Base-by-base conservation (phyloP, 2,888 invertebrate genomes). In the Petrophora chlorosata region DNA sequence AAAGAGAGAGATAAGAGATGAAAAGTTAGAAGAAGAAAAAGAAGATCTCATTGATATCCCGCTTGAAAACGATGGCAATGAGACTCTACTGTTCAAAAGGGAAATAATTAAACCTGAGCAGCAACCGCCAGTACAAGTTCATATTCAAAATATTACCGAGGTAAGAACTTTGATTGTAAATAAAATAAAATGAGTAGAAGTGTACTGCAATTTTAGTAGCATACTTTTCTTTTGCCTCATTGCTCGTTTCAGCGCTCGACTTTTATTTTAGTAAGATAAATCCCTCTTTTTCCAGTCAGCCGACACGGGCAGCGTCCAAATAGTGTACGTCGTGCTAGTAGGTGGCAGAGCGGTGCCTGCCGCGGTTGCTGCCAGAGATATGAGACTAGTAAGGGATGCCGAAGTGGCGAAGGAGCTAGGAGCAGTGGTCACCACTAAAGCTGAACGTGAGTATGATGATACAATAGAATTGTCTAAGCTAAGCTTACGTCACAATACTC, bases 281-380 rank as follows among this genome's bases (percentile, higher is more conserved):
- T n/a, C n/a, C n/a, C n/a, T 13, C 26, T 10, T 23, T 17, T 35
- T 52, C 35, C 63, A 89, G 89, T 83, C 81, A 8, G 61, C 84
- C 63, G 86, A 84, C 35, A 92, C 93, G 10, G 92, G 92, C 62
- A 89, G 90, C 47, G 85, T 93, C 4, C 92, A 94, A 68, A 92
- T 97, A 53, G 92, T 97, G 12, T 97, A 97, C 76, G 94, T 95
- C 22, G 96, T 97, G 5, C 89, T 95, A 55, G 94, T 96, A 0
- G 94, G 94, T 22, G 96, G 95, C 0, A 92, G 94, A 59, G 95
- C 96, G 0, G 95, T 97, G 0, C 92, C 95, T 10, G 96, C 96
- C 0, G 92, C 93, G 1, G 95, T 95, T 1, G 97, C 97, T 0
- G 95, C 96, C 1, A 92, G 94, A 52, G 97, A 96, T 67, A 96